Conservation (phyloP, 2,797 vertebrate species). For the Protonibea diacanthus region DNA sequence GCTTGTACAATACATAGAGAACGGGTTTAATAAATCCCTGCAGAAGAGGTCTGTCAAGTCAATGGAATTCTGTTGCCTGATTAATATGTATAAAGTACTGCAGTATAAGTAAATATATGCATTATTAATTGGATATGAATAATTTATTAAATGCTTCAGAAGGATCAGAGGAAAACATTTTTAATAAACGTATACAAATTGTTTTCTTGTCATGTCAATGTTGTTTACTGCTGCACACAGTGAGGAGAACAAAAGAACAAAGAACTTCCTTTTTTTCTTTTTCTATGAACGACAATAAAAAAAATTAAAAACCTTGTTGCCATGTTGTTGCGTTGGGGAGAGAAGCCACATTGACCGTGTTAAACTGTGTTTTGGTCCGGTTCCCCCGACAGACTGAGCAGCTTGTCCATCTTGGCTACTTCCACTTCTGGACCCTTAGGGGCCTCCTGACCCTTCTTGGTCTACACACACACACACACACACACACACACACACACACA, state of each 20-base stretch:
- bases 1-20: slow-evolving; percentile 44
- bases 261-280: neutral
- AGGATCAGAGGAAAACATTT: slow-evolving; percentile 18
- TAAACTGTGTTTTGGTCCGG: slow-evolving; percentile 51
- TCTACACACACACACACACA: slow-evolving; percentile 76
- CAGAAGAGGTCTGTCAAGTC: slow-evolving; percentile 34
- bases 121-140: slow-evolving; percentile 42
- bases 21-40: slow-evolving; percentile 31
- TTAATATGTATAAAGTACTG: slow-evolving; percentile 36
- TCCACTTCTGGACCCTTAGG: slow-evolving; percentile 91
- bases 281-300: slow-evolving; percentile 23
- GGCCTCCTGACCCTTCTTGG: slow-evolving; percentile 91
- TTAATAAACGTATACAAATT: slow-evolving; percentile 55
- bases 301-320: neutral
- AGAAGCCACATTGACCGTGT: neutral
- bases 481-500: slow-evolving; percentile 30
- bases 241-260: neutral
- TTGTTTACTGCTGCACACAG: slow-evolving; percentile 17
- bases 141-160: slow-evolving; percentile 32
- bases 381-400: slow-evolving; percentile 86
- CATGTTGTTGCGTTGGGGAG: neutral
- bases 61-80: slow-evolving; percentile 27
- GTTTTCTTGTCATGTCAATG: slow-evolving; percentile 14
- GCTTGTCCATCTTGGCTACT: slow-evolving; percentile 92
- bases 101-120: slow-evolving; percentile 43